phyloP scores from a whole-genome alignment of 2,797 vertebrate species.

The Streptopelia turtur region DNA sequence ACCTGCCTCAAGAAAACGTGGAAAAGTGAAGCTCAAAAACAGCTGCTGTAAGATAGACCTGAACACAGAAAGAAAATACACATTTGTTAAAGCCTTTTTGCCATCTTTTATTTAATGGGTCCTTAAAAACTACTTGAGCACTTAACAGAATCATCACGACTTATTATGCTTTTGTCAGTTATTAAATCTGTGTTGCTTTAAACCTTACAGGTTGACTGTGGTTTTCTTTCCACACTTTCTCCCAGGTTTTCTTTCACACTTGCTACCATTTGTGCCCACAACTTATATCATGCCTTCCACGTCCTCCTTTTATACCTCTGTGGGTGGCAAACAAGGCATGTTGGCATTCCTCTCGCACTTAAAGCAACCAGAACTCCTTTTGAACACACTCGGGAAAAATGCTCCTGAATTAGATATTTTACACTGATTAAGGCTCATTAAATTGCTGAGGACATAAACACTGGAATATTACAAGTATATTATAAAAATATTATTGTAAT shows the following conservation, averaged over 20 bases:
- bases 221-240: not conserved
- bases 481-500: not conserved
- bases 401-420: not conserved
- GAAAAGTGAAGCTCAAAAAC: constrained; percentile 89
- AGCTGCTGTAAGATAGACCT: constrained; percentile 97
- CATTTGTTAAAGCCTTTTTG: not conserved
- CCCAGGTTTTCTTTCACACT: not conserved
- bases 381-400: not conserved
- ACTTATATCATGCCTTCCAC: not conserved
- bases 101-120: not conserved
- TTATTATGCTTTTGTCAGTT: not conserved
- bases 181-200: not conserved
- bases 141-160: not conserved
- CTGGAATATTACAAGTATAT: not conserved
- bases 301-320: not conserved
- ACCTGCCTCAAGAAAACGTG: constrained; percentile 91
- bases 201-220: not conserved
- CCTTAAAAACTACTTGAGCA: not conserved
- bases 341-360: not conserved
- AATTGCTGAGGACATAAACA: not conserved
- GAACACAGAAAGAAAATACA: constrained; percentile 46
- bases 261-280: not conserved
- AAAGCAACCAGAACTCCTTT: not conserved
- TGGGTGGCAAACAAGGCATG: not conserved
- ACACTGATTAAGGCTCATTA: not conserved